phyloP scores from a whole-genome alignment of 1,140 invertebrate species.

The Camponotus vicinus region DNA sequence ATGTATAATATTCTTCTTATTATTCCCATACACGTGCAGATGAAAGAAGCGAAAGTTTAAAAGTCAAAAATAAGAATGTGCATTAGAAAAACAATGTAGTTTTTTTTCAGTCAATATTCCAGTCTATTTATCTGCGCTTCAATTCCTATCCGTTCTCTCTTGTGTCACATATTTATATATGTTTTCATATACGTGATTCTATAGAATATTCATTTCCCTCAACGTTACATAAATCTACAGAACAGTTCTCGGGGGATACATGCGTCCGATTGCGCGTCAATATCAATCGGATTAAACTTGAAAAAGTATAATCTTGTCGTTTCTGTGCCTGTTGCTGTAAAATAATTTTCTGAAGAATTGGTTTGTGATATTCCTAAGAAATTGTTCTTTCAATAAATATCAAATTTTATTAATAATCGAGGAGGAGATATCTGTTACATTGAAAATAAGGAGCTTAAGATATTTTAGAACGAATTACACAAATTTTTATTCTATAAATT shows the following conservation, averaged over 20 bases:
- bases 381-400: background rate
- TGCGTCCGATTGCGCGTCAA: background rate
- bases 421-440: background rate
- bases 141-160: background rate
- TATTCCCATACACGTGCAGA: background rate
- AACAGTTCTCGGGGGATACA: background rate
- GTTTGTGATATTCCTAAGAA: background rate
- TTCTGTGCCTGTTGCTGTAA: background rate
- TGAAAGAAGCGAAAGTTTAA: background rate
- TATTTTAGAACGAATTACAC: background rate
- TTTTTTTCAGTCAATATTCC: background rate
- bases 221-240: conserved; percentile 22
- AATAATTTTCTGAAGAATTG: background rate
- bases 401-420: background rate
- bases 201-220: conserved; percentile 53
- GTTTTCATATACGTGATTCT: conserved; percentile 19
- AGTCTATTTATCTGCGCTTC: background rate
- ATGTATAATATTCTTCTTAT: background rate
- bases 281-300: conserved; percentile 32
- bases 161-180: conserved; percentile 24
- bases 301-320: background rate
- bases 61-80: background rate
- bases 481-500: background rate
- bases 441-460: background rate
- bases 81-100: background rate